Evolutionary conservation across 2,888 invertebrate species (phyloP).

Genomic region (Bembecia ichneumoniformis): DNA sequence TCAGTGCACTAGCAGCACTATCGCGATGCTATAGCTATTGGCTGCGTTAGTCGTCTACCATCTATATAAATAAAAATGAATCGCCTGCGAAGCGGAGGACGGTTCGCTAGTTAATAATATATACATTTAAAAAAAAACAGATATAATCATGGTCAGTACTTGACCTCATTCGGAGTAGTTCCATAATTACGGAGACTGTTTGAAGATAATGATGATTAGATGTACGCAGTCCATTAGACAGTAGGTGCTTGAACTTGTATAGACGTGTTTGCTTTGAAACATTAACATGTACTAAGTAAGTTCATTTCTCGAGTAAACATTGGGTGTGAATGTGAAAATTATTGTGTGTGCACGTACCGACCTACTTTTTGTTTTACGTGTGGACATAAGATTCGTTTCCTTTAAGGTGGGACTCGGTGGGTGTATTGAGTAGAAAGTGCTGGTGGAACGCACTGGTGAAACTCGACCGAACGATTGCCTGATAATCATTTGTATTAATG

Average conservation of each 20-base stretch:
- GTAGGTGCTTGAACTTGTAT: constrained; percentile 11
- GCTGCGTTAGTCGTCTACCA: too few relatives aligned
- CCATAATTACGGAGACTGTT: constrained; percentile 1
- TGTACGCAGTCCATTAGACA: not conserved
- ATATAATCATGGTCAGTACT: too few relatives aligned
- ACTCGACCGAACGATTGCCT: constrained; percentile 17
- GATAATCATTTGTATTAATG: constrained; percentile 42
- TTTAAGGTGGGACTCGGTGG: constrained; percentile 2
- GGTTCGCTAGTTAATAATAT: too few relatives aligned
- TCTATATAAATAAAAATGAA: too few relatives aligned
- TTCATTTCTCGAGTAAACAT: constrained; percentile 4
- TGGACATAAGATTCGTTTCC: constrained; percentile 6
- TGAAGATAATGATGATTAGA: constrained; percentile 3
- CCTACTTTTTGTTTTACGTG: constrained; percentile 4
- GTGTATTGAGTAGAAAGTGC: constrained; percentile 31
- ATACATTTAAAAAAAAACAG: too few relatives aligned
- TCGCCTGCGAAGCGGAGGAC: too few relatives aligned
- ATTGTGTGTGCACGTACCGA: constrained; percentile 7
- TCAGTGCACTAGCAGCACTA: too few relatives aligned
- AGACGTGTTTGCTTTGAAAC: constrained; percentile 22
- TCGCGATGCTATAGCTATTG: too few relatives aligned
- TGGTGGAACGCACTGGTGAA: constrained; percentile 35
- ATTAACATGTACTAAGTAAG: not conserved
- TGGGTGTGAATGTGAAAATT: constrained; percentile 9
- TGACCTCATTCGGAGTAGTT: not conserved